Base-by-base conservation (phyloP, 1,140 invertebrate species). In the Ostrea denselamellosa region DNA sequence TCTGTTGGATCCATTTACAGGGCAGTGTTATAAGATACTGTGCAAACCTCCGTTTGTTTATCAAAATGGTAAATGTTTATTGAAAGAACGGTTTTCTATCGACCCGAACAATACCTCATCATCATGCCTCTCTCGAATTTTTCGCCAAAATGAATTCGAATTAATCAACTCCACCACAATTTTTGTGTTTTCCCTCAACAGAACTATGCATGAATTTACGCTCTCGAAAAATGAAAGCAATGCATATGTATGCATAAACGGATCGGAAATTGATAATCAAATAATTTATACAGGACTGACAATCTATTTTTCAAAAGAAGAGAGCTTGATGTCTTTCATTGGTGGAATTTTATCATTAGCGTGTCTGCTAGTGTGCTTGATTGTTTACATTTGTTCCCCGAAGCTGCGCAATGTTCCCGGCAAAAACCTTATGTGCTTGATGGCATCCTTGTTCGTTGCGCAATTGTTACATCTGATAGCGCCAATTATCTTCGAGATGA, bases 341-440 rank as follows among this genome's bases (percentile, higher is more conserved):
- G 90, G 91, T 4, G 58, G 90, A 4, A 54, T 90, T 8, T 58
- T 93, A 12, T 93, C 93, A 12, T 53, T 93, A 7, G 62, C 89
- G 14, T 90, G 89, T 12, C 89, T 93, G 10, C 62, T 90, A 19
- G 56, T 92, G 14, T 87, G 85, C 9, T 88, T 96, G 12, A 14
- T 92, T 8, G 91, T 95, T 2, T 95, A 95, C 88, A 81, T 92
- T 2, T 68, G 94, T 0, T 89, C 96, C 12, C 92, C 94, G 25
- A 93, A 94, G 58, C 90, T 96, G 84, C 92, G 94, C 58, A 96
- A 96, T 89, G 90, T 95, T 10, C 96, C 95, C 0, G 96, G 95
- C 3, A 95, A 95, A 87, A 95, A 95, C 88, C 90, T 96, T 8
- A 93, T 95, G 56, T 95, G 94, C 25, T 90, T 96, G 2, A 94